phyloP scores from a whole-genome alignment of 1,140 invertebrate species.

The Musca vetustissima region DNA sequence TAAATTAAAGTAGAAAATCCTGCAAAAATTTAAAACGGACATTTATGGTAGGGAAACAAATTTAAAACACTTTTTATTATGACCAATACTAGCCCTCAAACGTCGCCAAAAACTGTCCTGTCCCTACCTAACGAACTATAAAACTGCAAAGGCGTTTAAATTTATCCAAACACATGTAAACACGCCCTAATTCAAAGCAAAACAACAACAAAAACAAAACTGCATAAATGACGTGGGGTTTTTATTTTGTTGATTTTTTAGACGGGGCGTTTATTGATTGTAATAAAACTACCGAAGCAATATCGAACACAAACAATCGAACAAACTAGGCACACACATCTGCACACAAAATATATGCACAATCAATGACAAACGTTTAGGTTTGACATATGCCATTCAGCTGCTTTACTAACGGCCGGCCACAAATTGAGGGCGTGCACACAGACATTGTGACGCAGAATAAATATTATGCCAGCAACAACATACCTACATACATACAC shows the following conservation, averaged over 20 bases:
- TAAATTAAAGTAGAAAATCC: too few species aligned
- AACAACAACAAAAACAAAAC: not conserved
- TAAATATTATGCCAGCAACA: too few species aligned
- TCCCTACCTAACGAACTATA: too few species aligned
- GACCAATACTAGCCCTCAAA: too few species aligned
- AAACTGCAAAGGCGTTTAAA: slow-evolving; percentile 3
- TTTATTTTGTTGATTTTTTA: not conserved
- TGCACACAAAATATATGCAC: too few species aligned
- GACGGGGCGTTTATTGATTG: slow-evolving; percentile 4
- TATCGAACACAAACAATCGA: too few species aligned
- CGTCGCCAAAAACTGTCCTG: too few species aligned
- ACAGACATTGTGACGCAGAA: slow-evolving; percentile 5
- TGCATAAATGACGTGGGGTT: not conserved
- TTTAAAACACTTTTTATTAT: too few species aligned
- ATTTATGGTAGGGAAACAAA: too few species aligned
- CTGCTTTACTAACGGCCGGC: not conserved
- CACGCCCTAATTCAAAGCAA: slow-evolving; percentile 12
- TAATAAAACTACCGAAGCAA: slow-evolving; percentile 3
- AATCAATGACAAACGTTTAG: not conserved
- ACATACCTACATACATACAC: too few species aligned
- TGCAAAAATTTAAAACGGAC: too few species aligned
- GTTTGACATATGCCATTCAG: not conserved
- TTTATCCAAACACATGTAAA: slow-evolving; percentile 13
- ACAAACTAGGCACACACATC: too few species aligned
- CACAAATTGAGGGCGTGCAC: slow-evolving; percentile 2